A percentile compares a stretch with the other conserved stretches of the same genome.
Evolutionary conservation across 1,140 invertebrate genomes (phyloP).

Genomic region (Drosophila simulans): DNA sequence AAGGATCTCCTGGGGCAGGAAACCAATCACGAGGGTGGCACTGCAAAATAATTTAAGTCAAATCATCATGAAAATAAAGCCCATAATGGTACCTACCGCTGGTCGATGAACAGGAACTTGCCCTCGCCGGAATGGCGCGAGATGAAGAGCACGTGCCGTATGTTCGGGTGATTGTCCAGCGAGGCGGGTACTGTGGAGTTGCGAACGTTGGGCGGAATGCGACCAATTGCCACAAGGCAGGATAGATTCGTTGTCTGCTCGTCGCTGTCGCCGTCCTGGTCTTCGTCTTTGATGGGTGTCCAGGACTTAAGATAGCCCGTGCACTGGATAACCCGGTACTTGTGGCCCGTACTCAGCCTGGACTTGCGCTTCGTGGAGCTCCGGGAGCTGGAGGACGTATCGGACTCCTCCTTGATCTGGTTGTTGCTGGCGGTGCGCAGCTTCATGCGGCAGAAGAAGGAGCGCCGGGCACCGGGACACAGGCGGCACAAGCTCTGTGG

Average conservation of each 20-base stretch:
- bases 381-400: conserved; percentile 88
- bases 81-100: conserved; percentile 86
- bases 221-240: conserved; percentile 93
- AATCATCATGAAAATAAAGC: neutral
- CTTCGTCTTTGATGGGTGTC: conserved; percentile 91
- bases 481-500: conserved; percentile 90
- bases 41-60: conserved; percentile 84
- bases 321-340: conserved; percentile 93
- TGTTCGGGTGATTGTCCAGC: conserved; percentile 83
- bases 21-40: conserved; percentile 94
- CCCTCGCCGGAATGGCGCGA: conserved; percentile 97
- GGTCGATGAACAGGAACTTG: conserved; percentile 98
- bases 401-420: conserved; percentile 90
- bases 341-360: conserved; percentile 88
- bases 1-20: conserved; percentile 95
- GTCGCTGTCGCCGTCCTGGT: conserved; percentile 88
- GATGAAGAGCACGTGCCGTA: conserved; percentile 88
- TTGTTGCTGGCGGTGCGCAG: conserved; percentile 86
- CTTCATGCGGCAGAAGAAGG: conserved; percentile 98
- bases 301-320: conserved; percentile 97
- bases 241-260: conserved; percentile 91
- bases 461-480: conserved; percentile 94
- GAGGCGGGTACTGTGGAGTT: conserved; percentile 80
- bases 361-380: conserved; percentile 88
- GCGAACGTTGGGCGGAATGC: conserved; percentile 87